These are phyloP conservation scores for Sycon ciliatum DNA, from an alignment of 37 sponge, comb jelly and placozoan genomes.

Conservation along the genomic window DNA sequence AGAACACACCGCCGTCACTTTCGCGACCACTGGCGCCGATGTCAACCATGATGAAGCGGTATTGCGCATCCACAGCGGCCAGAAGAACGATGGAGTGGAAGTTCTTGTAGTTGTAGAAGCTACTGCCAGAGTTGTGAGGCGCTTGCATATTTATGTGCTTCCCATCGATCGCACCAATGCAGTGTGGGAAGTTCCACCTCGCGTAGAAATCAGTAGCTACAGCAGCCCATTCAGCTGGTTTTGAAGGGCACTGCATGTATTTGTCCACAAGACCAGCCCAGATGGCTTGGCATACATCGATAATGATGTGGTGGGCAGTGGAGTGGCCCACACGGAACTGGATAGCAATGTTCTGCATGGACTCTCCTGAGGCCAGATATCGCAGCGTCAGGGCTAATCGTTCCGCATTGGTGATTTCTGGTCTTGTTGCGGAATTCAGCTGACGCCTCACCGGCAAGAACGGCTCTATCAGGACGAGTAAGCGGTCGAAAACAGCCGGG, in stretches of 20 bases:
- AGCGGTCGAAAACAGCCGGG: constrained; percentile 14
- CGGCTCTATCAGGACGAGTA: constrained; percentile 14
- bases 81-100: constrained; percentile 18
- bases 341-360: background rate
- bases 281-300: constrained; percentile 21
- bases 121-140: constrained; percentile 32
- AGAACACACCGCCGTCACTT: constrained; percentile 47
- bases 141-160: constrained; percentile 42
- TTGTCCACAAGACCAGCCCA: constrained; percentile 17
- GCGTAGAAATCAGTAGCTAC: constrained; percentile 12
- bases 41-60: constrained; percentile 33
- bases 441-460: background rate
- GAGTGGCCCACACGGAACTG: constrained; percentile 21
- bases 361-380: constrained; percentile 35
- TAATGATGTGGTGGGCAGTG: constrained; percentile 20
- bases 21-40: constrained; percentile 45
- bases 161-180: constrained; percentile 36
- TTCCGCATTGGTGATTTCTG: constrained; percentile 22
- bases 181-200: constrained; percentile 36
- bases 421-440: background rate
- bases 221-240: constrained; percentile 18
- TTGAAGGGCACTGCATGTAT: constrained; percentile 5
- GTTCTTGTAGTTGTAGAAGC: constrained; percentile 33
- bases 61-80: background rate
- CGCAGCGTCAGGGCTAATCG: constrained; percentile 39